Evolutionary conservation across 2,888 invertebrate species (phyloP).

Genomic region (Rhamnusium bicolor): DNA sequence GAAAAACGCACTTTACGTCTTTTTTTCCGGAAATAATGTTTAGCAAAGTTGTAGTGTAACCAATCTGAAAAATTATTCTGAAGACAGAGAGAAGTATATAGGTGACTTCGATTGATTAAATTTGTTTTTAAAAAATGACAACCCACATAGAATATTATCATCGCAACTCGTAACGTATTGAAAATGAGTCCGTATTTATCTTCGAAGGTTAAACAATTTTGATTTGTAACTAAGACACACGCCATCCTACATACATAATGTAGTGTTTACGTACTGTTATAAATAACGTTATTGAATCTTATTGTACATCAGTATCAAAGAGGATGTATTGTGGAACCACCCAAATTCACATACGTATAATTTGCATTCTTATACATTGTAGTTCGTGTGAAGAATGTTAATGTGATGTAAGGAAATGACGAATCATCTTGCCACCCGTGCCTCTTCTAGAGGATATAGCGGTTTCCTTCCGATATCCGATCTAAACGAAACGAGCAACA

Average conservation of each 20-base stretch:
- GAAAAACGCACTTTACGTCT: no score
- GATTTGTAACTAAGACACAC: not conserved
- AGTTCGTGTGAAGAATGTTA: conserved; percentile 13
- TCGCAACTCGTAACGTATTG: no score
- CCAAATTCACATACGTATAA: conserved; percentile 39
- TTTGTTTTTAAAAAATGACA: no score
- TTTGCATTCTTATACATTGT: conserved; percentile 38
- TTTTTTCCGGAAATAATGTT: no score
- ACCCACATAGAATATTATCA: no score
- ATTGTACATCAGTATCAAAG: not conserved
- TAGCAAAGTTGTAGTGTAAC: no score
- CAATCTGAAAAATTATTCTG: no score
- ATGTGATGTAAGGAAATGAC: conserved; percentile 9
- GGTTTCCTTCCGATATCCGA: conserved; percentile 44
- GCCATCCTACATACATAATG: not conserved
- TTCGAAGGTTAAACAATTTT: not conserved
- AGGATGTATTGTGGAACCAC: conserved; percentile 21
- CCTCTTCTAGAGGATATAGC: conserved; percentile 42
- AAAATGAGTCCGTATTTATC: no score
- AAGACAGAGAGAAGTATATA: no score
- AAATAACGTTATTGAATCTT: not conserved
- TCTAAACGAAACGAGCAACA: conserved; percentile 2
- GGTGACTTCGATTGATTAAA: no score
- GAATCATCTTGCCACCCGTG: not conserved
- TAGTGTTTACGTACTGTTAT: not conserved